Conservation (phyloP, 2,113 vertebrate species). For the Gnathonemus echidnorhynchus region DNA sequence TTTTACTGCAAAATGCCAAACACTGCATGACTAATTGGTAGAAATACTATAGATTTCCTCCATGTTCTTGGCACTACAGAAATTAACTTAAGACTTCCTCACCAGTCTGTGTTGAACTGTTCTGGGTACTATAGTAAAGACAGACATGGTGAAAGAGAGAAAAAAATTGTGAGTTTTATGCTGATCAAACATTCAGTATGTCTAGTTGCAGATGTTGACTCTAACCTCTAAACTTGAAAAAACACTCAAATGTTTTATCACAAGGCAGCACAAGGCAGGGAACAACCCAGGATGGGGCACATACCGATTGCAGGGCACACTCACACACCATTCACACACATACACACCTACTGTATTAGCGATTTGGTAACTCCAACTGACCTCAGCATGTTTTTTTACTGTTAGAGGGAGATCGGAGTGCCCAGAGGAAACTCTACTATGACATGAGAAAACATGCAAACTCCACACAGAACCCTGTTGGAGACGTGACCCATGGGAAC, state of each 20-base stretch:
- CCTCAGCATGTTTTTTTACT: background rate
- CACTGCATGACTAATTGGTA: background rate
- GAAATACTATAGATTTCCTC: background rate
- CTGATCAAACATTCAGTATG: background rate
- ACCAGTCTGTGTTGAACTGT: background rate
- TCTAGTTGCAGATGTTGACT: background rate
- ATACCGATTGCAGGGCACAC: background rate
- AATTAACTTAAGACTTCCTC: background rate
- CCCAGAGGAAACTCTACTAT: no score
- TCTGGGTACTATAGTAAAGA: background rate
- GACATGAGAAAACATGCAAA: no score
- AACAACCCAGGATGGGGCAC: background rate
- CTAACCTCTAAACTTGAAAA: background rate
- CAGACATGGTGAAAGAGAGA: background rate
- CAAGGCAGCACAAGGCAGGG: background rate
- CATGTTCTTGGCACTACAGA: background rate
- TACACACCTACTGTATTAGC: background rate
- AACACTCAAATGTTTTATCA: background rate
- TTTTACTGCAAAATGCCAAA: background rate
- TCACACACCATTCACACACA: background rate
- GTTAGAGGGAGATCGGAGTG: background rate
- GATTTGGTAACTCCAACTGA: background rate
- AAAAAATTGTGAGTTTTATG: background rate
- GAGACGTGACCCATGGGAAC: background rate
- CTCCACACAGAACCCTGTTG: no score